These are phyloP conservation scores for Eilema griseolum DNA, from an alignment of 2,888 invertebrate species.

Conservation along the genomic window DNA sequence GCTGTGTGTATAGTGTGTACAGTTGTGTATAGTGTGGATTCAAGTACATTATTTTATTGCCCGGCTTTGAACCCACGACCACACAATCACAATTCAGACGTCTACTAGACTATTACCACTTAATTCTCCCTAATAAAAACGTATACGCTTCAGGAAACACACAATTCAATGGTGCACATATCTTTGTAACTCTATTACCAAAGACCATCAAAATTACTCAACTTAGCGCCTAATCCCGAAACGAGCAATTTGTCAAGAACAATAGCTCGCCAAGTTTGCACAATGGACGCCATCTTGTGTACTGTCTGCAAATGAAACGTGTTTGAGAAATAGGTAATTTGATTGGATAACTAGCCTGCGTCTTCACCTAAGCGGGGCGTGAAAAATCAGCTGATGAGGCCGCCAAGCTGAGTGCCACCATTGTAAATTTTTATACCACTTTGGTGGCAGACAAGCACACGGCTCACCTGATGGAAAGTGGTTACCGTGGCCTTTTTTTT, in stretches of 20 bases:
- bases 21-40: no score
- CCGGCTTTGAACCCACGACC: not conserved
- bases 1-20: no score
- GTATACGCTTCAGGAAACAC: slow-evolving; percentile 1
- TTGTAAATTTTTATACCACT: no score
- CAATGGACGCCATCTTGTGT: slow-evolving; percentile 15
- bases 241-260: slow-evolving; percentile 52
- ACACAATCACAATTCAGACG: not conserved
- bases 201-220: slow-evolving; percentile 14
- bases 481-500: no score
- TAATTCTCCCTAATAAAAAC: not conserved
- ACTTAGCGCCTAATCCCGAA: slow-evolving; percentile 26
- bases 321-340: slow-evolving; percentile 1
- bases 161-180: not conserved
- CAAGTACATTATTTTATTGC: not conserved
- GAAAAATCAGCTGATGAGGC: no score
- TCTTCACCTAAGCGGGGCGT: no score
- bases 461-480: no score
- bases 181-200: not conserved
- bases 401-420: no score
- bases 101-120: not conserved
- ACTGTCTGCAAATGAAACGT: slow-evolving; percentile 15
- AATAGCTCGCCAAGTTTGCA: slow-evolving; percentile 38
- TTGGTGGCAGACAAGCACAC: no score
- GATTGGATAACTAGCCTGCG: not conserved